phyloP scores from a whole-genome alignment of 2,797 vertebrate species.

The Centroberyx gerrardi region DNA sequence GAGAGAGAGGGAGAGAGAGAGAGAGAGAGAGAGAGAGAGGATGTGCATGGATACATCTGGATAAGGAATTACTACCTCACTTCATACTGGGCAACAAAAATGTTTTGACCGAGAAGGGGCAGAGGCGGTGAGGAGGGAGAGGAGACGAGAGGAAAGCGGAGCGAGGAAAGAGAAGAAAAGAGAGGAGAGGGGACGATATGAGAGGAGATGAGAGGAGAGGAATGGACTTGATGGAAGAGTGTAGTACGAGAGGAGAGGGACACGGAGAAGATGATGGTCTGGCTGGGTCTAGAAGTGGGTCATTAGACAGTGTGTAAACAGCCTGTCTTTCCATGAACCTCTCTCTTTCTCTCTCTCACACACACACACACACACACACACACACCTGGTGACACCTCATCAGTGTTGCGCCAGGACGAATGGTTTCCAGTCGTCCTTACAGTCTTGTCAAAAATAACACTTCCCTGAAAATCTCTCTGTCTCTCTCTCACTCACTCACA shows the following conservation, averaged over 20 bases:
- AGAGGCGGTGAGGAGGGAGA: conserved; percentile 6
- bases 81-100: conserved; percentile 54
- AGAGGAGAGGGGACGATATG: not conserved
- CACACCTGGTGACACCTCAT: conserved; percentile 82
- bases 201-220: conserved; percentile 11
- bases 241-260: conserved; percentile 28
- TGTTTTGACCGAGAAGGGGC: conserved; percentile 56
- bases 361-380: conserved; percentile 56
- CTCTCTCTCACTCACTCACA: conserved; percentile 40
- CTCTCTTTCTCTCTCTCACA: conserved; percentile 45
- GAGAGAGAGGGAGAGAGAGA: conserved; percentile 28
- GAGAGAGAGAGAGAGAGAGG: conserved; percentile 5
- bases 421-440: conserved; percentile 81
- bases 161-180: conserved; percentile 14
- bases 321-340: conserved; percentile 65
- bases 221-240: conserved; percentile 34
- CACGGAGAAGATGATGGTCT: conserved; percentile 30
- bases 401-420: conserved; percentile 81
- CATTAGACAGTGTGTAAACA: conserved; percentile 75
- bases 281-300: conserved; percentile 64
- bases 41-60: conserved; percentile 26
- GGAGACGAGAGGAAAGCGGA: conserved; percentile 2
- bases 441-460: conserved; percentile 85
- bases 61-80: conserved; percentile 49
- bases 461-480: conserved; percentile 79